Percentiles rank a stretch among this genome's conserved stretches.
Evolutionary conservation across 2,797 vertebrate species (phyloP).

Genomic region (Alcedo atthis): DNA sequence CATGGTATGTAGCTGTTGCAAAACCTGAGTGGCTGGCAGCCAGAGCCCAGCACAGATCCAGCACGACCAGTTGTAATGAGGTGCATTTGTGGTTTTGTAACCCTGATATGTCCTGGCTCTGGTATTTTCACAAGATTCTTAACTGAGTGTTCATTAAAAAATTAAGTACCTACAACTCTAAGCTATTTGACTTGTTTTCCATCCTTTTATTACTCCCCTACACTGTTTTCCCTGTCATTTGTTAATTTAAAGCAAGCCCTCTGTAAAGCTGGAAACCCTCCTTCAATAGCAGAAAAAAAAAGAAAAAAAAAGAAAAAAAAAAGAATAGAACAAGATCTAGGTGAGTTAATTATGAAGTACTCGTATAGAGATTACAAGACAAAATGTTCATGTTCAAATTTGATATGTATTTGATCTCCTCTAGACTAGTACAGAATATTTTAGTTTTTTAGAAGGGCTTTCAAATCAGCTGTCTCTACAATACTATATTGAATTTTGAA

Average conservation of each 20-base stretch:
- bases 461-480: not conserved
- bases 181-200: not conserved
- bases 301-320: not conserved
- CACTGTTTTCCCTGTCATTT: not conserved
- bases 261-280: not conserved
- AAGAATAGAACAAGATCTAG: not conserved
- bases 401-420: not conserved
- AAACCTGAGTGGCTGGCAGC: not conserved
- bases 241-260: not conserved
- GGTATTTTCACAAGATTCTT: not conserved
- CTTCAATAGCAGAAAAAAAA: not conserved
- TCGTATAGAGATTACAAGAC: not conserved
- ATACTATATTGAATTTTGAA: not conserved
- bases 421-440: not conserved
- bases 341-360: not conserved
- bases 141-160: not conserved
- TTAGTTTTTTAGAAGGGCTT: slow-evolving; percentile 9
- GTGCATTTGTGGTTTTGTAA: not conserved
- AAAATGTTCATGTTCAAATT: not conserved
- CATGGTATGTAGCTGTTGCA: not conserved
- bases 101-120: not conserved
- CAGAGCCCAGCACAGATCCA: not conserved
- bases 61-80: fast-evolving
- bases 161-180: not conserved
- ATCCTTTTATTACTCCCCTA: not conserved